Conservation (phyloP, 2,113 vertebrate species). For the Salvator merianae region DNA sequence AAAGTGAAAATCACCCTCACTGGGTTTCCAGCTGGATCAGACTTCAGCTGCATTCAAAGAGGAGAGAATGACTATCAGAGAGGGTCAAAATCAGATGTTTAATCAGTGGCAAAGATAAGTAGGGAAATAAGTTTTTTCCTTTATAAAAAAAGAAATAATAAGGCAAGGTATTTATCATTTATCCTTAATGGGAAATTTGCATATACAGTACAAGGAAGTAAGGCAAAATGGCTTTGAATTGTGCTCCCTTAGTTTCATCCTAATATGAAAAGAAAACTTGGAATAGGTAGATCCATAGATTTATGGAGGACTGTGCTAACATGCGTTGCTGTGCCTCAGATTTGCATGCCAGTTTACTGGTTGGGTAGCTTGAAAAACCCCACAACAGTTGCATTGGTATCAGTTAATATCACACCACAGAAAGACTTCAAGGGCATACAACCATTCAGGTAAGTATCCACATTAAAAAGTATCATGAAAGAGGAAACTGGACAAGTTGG, state of each 20-base stretch:
- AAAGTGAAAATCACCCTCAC: background rate
- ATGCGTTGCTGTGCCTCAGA: background rate
- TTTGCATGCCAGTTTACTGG: background rate
- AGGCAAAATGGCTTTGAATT: background rate
- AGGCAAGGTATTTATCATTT: background rate
- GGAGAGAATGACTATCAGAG: background rate
- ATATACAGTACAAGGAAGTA: background rate
- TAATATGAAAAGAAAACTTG: background rate
- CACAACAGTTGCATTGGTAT: slow-evolving; percentile 9
- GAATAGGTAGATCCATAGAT: background rate
- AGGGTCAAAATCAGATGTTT: background rate
- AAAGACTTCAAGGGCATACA: background rate
- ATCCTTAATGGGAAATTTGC: background rate
- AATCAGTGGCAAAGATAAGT: background rate
- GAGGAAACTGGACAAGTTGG: background rate
- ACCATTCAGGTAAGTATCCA: background rate
- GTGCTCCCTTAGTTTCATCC: background rate
- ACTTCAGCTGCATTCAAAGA: background rate
- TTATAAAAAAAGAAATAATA: background rate
- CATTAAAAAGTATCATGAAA: slow-evolving; percentile 5
- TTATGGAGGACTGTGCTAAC: background rate
- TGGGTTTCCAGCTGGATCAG: background rate
- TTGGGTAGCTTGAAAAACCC: background rate
- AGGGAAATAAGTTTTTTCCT: background rate
- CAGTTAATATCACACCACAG: slow-evolving; percentile 19